phyloP scores from a whole-genome alignment of 2,113 vertebrate species.

The Morone saxatilis region DNA sequence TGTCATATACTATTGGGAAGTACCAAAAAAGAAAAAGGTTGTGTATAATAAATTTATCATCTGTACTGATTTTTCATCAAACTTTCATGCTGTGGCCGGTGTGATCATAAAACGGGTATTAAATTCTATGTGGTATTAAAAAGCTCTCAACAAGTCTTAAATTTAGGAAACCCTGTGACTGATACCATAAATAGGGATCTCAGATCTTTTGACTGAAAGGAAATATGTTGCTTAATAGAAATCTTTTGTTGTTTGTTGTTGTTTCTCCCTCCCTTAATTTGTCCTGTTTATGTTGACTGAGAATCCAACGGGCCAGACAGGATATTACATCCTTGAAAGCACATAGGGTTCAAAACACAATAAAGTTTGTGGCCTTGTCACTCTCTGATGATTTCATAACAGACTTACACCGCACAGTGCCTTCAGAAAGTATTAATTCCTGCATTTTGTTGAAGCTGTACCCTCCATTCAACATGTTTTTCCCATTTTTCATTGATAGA shows the following conservation, averaged over 20 bases:
- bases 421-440: not conserved
- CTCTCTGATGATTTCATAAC: too few relatives aligned
- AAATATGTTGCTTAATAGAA: not conserved
- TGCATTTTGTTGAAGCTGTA: not conserved
- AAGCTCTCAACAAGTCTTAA: not conserved
- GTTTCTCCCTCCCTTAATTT: not conserved
- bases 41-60: not conserved
- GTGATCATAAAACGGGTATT: not conserved
- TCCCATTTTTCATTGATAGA: too few relatives aligned
- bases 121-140: not conserved
- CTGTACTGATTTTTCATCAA: not conserved
- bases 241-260: not conserved
- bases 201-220: not conserved
- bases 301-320: not conserved
- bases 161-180: not conserved
- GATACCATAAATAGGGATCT: too few relatives aligned
- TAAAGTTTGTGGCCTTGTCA: not conserved
- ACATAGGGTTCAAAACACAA: not conserved
- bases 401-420: too few relatives aligned
- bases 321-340: not conserved
- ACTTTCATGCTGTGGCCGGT: not conserved
- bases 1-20: not conserved
- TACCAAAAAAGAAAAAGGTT: not conserved
- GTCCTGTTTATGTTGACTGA: slow-evolving; percentile 3
- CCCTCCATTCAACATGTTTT: too few relatives aligned